phyloP scores from a whole-genome alignment of 2,888 invertebrate genomes.

The Trichopria drosophilae region DNA sequence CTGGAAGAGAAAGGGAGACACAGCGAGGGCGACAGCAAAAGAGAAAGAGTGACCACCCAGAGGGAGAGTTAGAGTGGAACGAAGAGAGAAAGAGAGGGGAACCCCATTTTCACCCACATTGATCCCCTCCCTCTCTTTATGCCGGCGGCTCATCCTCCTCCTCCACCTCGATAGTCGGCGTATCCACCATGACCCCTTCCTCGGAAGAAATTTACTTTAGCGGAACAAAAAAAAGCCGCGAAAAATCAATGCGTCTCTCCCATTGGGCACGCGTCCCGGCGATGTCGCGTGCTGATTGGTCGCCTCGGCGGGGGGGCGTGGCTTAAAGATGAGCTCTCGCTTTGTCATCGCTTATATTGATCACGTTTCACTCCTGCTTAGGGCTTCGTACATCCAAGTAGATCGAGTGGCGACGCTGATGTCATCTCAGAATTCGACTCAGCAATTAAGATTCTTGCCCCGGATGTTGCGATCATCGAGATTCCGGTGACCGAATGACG shows the following conservation, averaged over 20 bases:
- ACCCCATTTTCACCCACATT: slow-evolving; percentile 23
- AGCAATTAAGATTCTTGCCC: no score
- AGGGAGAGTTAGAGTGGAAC: slow-evolving; percentile 4
- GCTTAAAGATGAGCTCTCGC: slow-evolving; percentile 58
- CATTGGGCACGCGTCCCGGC: slow-evolving; percentile 45
- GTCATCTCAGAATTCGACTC: no score
- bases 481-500: no score
- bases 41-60: no score
- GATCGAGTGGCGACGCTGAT: no score
- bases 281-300: slow-evolving; percentile 45
- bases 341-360: slow-evolving; percentile 59
- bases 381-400: slow-evolving; percentile 27
- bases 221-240: slow-evolving; percentile 40
- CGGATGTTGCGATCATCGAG: no score
- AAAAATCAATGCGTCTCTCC: slow-evolving; percentile 52
- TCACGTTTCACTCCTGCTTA: slow-evolving; percentile 44
- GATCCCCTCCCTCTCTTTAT: slow-evolving; percentile 36
- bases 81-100: slow-evolving; percentile 11
- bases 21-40: slow-evolving; percentile 9
- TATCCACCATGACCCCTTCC: slow-evolving; percentile 20
- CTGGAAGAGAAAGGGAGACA: not conserved
- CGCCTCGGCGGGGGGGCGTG: slow-evolving; percentile 44
- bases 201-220: slow-evolving; percentile 55
- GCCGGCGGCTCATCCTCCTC: slow-evolving; percentile 40
- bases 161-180: slow-evolving; percentile 6